A percentile compares a stretch with the other conserved stretches of the same genome.
phyloP scores from a whole-genome alignment of 2,888 invertebrate genomes.

The Bellardia bayeri region DNA sequence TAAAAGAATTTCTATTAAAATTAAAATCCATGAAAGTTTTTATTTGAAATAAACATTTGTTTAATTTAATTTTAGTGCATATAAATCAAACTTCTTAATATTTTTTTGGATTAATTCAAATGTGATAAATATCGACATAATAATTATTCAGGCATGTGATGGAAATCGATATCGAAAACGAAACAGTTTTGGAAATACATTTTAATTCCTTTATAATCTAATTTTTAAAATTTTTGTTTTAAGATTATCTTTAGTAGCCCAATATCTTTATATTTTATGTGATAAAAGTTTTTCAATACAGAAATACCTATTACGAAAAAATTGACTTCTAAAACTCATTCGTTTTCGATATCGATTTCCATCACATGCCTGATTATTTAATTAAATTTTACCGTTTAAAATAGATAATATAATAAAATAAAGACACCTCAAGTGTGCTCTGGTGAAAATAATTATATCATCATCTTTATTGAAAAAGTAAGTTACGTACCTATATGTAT shows the following conservation, averaged over 20 bases:
- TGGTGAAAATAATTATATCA: not conserved
- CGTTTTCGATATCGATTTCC: too few relatives aligned
- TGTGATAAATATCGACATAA: not conserved
- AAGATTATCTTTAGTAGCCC: too few relatives aligned
- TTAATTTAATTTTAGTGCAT: not conserved
- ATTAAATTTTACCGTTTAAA: not conserved
- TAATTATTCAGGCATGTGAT: too few relatives aligned
- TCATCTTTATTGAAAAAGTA: not conserved
- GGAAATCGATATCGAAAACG: too few relatives aligned
- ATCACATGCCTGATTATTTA: too few relatives aligned
- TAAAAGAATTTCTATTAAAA: not conserved
- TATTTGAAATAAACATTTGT: not conserved
- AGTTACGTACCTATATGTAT: not conserved
- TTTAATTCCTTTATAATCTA: too few relatives aligned
- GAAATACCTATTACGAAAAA: too few relatives aligned
- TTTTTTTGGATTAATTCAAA: not conserved
- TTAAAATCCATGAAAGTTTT: not conserved
- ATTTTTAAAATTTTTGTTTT: too few relatives aligned
- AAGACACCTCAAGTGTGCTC: not conserved
- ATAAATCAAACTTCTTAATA: not conserved
- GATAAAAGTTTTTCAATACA: too few relatives aligned
- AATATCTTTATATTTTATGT: too few relatives aligned
- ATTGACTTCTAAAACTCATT: too few relatives aligned
- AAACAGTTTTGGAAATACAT: too few relatives aligned
- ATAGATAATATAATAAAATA: not conserved